Evolutionary conservation across 2,888 invertebrate species (phyloP).

Genomic region (Pristionchus fissidentatus): DNA sequence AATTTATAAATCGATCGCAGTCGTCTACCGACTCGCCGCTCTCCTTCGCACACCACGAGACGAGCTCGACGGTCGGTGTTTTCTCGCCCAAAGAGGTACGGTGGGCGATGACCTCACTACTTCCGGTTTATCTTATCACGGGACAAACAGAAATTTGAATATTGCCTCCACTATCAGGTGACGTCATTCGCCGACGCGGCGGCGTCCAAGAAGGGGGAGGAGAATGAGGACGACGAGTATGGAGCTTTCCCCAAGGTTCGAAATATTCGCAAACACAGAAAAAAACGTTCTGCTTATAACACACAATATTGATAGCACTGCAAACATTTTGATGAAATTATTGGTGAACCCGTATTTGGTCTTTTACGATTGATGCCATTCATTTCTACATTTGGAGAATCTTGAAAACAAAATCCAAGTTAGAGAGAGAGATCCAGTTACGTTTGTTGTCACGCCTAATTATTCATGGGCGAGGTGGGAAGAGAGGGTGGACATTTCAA

Average conservation of each 20-base stretch:
- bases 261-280: not conserved
- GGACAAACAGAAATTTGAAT: not conserved
- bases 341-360: too few relatives aligned
- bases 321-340: too few relatives aligned
- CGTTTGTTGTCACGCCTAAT: not conserved
- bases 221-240: constrained; percentile 44
- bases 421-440: too few relatives aligned
- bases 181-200: constrained; percentile 29
- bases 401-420: too few relatives aligned
- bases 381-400: too few relatives aligned
- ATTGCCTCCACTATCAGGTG: constrained; percentile 28
- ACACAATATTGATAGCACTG: too few relatives aligned
- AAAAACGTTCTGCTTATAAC: too few relatives aligned
- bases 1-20: not conserved
- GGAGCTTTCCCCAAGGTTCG: constrained; percentile 30
- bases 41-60: constrained; percentile 15
- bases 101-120: not conserved
- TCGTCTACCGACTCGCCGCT: constrained; percentile 32
- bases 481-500: not conserved
- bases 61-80: constrained; percentile 28
- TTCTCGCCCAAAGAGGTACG: constrained; percentile 41
- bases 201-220: not conserved
- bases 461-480: not conserved
- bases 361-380: too few relatives aligned
- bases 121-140: constrained; percentile 20